Evolutionary conservation across 2,113 vertebrate genomes (phyloP).

Genomic region (Cryptotis parvus): DNA sequence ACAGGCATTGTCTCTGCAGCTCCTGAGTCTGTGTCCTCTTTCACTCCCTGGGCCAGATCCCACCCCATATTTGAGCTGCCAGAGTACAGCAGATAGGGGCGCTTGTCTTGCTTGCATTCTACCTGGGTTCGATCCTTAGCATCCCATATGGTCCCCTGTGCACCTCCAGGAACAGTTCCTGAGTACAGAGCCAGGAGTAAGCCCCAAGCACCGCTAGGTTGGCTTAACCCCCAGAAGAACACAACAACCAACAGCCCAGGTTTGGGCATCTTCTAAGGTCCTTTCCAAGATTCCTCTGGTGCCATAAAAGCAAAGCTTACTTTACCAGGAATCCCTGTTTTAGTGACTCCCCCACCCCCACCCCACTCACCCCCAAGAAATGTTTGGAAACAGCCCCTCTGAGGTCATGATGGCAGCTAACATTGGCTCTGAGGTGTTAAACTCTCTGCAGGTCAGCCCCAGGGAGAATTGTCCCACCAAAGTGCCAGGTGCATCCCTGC

Average conservation of each 20-base stretch:
- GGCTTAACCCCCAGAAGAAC: too few relatives aligned
- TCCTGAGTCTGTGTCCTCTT: not conserved
- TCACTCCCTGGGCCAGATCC: not conserved
- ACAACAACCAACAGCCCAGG: too few relatives aligned
- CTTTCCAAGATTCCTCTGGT: not conserved
- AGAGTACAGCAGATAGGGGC: too few relatives aligned
- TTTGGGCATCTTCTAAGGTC: not conserved
- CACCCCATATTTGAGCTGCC: not conserved
- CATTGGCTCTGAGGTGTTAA: not conserved
- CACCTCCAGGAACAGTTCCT: too few relatives aligned
- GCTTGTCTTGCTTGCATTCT: too few relatives aligned
- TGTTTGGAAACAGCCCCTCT: not conserved
- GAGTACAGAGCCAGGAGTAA: too few relatives aligned
- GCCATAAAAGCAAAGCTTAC: not conserved
- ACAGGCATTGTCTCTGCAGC: not conserved
- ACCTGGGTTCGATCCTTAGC: too few relatives aligned
- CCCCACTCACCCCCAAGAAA: not conserved
- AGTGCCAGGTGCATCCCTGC: not conserved
- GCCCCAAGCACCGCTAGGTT: too few relatives aligned
- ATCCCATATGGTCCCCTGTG: too few relatives aligned
- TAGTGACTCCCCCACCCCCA: not conserved
- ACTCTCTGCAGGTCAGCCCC: not conserved
- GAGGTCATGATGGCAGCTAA: not conserved
- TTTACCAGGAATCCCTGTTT: not conserved
- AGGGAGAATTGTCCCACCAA: not conserved